Evolutionary conservation across 2,113 vertebrate species (phyloP).

Genomic region (Clarias batrachus): DNA sequence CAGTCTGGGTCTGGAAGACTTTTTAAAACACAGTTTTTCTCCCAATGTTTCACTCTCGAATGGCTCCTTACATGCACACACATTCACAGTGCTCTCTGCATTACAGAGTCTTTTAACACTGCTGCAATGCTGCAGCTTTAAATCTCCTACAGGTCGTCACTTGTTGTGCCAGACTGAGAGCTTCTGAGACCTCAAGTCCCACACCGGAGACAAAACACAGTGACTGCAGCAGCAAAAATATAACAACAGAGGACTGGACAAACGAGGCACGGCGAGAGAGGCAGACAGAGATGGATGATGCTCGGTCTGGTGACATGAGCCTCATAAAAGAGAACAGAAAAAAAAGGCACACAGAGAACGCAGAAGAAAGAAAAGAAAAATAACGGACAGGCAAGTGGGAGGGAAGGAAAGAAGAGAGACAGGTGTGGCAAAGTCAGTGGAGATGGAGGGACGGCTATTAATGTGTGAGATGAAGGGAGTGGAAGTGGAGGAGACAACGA

Average conservation of each 20-base stretch:
- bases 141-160: conserved; percentile 25
- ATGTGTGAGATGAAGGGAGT: conserved; percentile 59
- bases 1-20: not conserved
- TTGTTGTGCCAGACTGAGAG: conserved; percentile 34
- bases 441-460: conserved; percentile 63
- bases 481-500: conserved; percentile 60
- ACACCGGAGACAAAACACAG: not conserved
- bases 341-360: conserved; percentile 37
- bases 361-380: conserved; percentile 27
- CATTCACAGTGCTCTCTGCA: not conserved
- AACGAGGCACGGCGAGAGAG: conserved; percentile 57
- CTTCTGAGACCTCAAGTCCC: conserved; percentile 12
- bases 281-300: conserved; percentile 65
- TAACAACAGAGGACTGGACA: conserved; percentile 53
- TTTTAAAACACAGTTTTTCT: not conserved
- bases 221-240: conserved; percentile 4
- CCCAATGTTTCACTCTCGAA: not conserved
- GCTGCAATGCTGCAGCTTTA: conserved; percentile 27
- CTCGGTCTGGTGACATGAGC: conserved; percentile 53
- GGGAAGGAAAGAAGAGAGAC: conserved; percentile 45
- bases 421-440: conserved; percentile 54
- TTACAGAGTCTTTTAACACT: conserved; percentile 31
- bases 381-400: conserved; percentile 50
- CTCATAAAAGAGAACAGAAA: conserved; percentile 49
- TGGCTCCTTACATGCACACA: not conserved